phyloP scores from a whole-genome alignment of 2,797 vertebrate genomes.

The Octomys mimax region DNA sequence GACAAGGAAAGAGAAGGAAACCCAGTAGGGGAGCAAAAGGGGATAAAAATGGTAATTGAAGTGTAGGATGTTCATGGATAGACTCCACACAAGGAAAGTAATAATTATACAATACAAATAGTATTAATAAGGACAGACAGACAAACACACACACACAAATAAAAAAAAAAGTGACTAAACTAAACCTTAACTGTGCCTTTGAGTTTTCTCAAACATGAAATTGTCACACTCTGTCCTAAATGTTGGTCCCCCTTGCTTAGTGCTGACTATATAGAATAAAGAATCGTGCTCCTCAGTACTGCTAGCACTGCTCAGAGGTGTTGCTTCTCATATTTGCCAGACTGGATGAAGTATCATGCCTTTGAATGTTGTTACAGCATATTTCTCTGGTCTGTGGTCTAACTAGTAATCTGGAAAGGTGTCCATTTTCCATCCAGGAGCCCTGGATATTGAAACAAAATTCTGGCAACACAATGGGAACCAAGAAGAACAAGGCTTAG shows the following conservation, averaged over 20 bases:
- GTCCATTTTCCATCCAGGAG: neutral
- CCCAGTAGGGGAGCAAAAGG: neutral
- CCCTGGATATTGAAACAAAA: neutral
- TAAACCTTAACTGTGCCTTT: neutral
- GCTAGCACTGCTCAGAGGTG: neutral
- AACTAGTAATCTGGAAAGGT: neutral
- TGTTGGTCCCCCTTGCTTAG: neutral
- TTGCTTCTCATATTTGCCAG: neutral
- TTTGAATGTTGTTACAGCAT: neutral
- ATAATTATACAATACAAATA: neutral
- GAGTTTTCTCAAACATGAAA: neutral
- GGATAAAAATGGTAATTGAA: neutral
- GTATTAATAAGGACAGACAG: neutral
- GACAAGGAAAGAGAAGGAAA: neutral
- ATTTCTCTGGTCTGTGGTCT: neutral
- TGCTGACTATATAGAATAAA: neutral
- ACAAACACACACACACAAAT: neutral
- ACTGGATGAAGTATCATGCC: neutral
- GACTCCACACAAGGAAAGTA: neutral
- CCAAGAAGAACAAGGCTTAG: neutral
- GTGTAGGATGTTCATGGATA: neutral
- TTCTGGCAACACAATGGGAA: neutral
- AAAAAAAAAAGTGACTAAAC: neutral
- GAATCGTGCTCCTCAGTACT: neutral
- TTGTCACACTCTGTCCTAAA: neutral